Evolutionary conservation across 2,113 vertebrate genomes (phyloP).

Genomic region (Malurus melanocephalus): DNA sequence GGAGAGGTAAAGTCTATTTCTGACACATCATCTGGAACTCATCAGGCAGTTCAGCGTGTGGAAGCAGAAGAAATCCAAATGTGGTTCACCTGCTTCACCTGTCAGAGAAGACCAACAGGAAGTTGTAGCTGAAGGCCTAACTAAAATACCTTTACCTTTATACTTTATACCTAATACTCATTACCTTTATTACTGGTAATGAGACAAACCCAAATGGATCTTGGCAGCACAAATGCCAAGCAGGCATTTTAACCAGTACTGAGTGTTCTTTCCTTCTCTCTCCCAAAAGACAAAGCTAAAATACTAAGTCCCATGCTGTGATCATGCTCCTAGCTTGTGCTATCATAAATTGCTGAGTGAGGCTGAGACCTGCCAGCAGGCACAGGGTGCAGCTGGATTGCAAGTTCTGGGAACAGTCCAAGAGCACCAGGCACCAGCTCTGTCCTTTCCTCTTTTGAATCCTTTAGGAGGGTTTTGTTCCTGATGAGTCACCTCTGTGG

Average conservation of each 20-base stretch:
- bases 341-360: not conserved
- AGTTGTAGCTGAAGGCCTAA: not conserved
- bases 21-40: not conserved
- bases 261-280: not conserved
- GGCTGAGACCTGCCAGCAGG: not conserved
- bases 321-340: not conserved
- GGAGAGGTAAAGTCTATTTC: not conserved
- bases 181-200: not conserved
- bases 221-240: not conserved
- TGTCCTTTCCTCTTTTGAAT: not conserved
- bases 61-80: not conserved
- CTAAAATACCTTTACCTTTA: too few relatives aligned
- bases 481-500: not conserved
- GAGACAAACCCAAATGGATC: not conserved
- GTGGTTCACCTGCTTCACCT: not conserved
- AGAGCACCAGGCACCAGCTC: not conserved
- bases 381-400: not conserved
- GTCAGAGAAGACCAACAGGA: not conserved
- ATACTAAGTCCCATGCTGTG: not conserved
- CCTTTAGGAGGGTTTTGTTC: not conserved
- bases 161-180: too few relatives aligned
- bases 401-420: not conserved
- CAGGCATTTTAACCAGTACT: not conserved
- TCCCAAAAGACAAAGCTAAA: not conserved
- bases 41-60: not conserved